phyloP scores from a whole-genome alignment of 2,113 vertebrate species.

The Synchiropus splendidus region DNA sequence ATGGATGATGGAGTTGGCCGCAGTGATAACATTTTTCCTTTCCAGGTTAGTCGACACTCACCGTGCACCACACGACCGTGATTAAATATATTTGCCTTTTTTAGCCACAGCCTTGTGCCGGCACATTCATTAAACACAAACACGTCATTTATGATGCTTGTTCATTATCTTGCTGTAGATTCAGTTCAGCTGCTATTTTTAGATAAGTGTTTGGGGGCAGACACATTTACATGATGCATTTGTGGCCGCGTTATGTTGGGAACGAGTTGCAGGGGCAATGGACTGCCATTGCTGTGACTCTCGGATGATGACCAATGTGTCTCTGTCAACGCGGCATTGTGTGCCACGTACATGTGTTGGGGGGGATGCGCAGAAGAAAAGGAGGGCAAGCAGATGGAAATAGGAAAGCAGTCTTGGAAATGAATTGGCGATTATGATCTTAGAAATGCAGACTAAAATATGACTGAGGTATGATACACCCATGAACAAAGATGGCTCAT shows the following conservation, averaged over 20 bases:
- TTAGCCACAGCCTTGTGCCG: conserved; percentile 1
- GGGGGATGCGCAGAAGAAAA: conserved; percentile 8
- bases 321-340: conserved; percentile 47
- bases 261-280: conserved; percentile 18
- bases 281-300: conserved; percentile 44
- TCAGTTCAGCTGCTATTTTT: conserved; percentile 35
- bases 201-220: conserved; percentile 7
- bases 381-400: conserved; percentile 3
- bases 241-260: conserved; percentile 24
- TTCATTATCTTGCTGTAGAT: conserved; percentile 15
- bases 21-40: conserved; percentile 96
- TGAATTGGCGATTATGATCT: background rate
- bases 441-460: background rate
- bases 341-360: conserved; percentile 31
- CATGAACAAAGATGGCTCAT: background rate
- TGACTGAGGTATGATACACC: background rate
- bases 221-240: conserved; percentile 28
- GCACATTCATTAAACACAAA: conserved; percentile 15
- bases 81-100: conserved; percentile 3
- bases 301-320: conserved; percentile 60
- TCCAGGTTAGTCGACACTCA: conserved; percentile 78
- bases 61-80: background rate
- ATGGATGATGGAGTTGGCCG: conserved; percentile 92
- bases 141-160: conserved; percentile 19
- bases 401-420: conserved; percentile 1